Conservation (phyloP, 35 echinoderm and acorn worm genomes). For the Acanthaster planci region DNA sequence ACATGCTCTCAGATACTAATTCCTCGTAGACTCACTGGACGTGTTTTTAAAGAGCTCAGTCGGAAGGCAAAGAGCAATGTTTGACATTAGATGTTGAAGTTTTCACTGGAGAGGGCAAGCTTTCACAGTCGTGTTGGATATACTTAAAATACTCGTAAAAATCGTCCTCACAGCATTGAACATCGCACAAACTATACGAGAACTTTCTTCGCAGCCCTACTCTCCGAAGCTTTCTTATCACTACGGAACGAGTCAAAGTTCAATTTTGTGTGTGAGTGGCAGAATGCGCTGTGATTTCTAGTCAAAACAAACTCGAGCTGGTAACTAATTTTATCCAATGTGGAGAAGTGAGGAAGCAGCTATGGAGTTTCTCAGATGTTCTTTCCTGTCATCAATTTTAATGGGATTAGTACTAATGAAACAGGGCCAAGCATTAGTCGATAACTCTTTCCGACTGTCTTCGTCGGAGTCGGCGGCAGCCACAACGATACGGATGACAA, state of each 20-base stretch:
- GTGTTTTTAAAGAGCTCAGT: background rate
- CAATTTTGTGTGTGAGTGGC: background rate
- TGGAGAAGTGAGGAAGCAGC: background rate
- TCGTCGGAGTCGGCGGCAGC: conserved; percentile 12
- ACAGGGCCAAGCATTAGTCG: conserved; percentile 8
- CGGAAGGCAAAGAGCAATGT: background rate
- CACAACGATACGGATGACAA: conserved; percentile 41
- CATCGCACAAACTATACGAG: no score
- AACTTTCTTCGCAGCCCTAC: no score
- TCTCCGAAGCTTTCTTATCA: no score
- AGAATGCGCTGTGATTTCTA: background rate
- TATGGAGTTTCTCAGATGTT: conserved; percentile 4
- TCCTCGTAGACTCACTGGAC: background rate
- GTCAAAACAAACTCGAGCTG: conserved; percentile 12
- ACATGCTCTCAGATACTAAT: conserved; percentile 21
- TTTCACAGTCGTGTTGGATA: no score
- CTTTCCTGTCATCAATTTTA: background rate
- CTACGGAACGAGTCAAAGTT: no score
- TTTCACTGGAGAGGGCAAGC: background rate
- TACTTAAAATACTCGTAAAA: no score
- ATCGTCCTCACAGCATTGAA: no score
- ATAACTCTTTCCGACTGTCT: conserved; percentile 31
- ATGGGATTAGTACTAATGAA: background rate
- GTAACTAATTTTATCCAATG: background rate
- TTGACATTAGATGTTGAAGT: conserved; percentile 28